Evolutionary conservation across 2,113 vertebrate genomes (phyloP), one percentile per base, ranked within the genome.

Genomic region (Procapra przewalskii): DNA sequence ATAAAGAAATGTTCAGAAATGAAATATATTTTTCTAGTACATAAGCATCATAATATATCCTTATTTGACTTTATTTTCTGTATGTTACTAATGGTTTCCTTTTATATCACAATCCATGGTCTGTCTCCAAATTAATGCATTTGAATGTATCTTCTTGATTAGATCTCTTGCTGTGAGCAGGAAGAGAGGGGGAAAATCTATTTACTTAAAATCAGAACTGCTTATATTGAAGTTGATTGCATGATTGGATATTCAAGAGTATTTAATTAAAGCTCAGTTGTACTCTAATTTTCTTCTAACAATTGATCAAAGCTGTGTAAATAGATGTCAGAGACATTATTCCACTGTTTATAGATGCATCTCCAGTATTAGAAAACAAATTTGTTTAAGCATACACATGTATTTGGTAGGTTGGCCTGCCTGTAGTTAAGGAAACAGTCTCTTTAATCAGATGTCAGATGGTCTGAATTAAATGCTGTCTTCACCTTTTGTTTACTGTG

Each of bases 221-320:
- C 80, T 95, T 97, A 79, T 93, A 88, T 83, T 96, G 57, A 95
- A 97, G 94, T 79, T 97, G 94, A 96, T 83, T 97, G 33, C 36
- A n/a, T 94, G 87, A 94, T 93, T 98, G 59, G 59, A 25, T 97
- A 96, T 90, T 95, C 45, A 94, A 93, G 67, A 57, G 31, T 93
- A 87, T 97, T 98, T 96, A 91, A 98, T 98, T 97, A 94, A 97
- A 97, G 64, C 88, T 97, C 50, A 90, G 91, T 84, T 94, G 52
- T 96, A 48, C 82, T 84, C 57, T 96, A 94, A 87, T 97, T 96
- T 97, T 96, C 80, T 97, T 93, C 93, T 64, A 95, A 91, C 54
- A 96, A 0, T 94, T 96, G 80, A 93, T 95, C 96, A 95, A 97
- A 88, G 33, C 23, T 95, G 9, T 97, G 86, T 93, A 97, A 97